Conservation (phyloP, 1,140 invertebrate genomes). For the Diachasma alloeum region DNA sequence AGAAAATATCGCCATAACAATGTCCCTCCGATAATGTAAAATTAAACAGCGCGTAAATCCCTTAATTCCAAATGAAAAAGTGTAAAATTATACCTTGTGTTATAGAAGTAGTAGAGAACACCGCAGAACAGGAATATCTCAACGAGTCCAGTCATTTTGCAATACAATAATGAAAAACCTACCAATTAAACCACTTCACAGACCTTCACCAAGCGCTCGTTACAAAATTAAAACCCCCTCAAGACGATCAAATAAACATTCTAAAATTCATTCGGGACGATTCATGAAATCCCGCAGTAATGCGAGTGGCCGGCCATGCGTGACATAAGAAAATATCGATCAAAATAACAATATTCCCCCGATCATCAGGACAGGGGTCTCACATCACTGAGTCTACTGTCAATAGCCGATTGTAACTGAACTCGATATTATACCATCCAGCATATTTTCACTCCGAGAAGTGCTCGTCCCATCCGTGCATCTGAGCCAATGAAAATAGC, state of each 20-base stretch:
- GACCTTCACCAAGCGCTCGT: neutral
- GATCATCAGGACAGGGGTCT: neutral
- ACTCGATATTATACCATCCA: neutral
- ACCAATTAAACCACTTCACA: neutral
- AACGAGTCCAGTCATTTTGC: conserved; percentile 56
- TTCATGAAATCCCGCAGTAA: no score
- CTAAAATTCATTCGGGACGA: no score
- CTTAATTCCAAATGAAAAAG: neutral
- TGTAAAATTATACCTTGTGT: conserved; percentile 53
- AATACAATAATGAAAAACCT: conserved; percentile 52
- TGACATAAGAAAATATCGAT: neutral
- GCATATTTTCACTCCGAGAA: no score
- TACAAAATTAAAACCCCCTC: neutral
- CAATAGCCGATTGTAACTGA: neutral
- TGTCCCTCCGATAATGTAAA: no score
- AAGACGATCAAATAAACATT: neutral
- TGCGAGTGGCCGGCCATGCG: no score
- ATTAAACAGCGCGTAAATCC: neutral
- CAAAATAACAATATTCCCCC: neutral
- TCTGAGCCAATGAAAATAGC: neutral
- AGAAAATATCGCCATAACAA: no score
- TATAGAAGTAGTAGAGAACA: conserved; percentile 60
- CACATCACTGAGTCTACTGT: neutral
- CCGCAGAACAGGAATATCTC: conserved; percentile 60
- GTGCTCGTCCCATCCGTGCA: no score